Evolutionary conservation across 1,140 invertebrate species (phyloP), one percentile per base, ranked within the genome.

Genomic region (Drosophila saltans): DNA sequence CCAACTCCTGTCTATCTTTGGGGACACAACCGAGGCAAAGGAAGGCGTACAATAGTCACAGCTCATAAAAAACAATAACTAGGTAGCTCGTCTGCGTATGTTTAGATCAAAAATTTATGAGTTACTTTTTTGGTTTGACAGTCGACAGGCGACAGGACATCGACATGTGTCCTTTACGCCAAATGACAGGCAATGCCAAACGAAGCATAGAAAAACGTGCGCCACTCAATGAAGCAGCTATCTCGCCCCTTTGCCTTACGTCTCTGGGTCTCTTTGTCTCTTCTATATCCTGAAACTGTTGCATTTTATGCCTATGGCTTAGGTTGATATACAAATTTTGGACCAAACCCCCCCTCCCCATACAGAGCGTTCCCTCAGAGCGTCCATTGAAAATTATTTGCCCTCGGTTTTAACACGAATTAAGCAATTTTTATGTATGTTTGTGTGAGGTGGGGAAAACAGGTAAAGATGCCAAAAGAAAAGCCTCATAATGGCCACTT

Each of bases 11-110:
- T 60, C 33, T 36, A 36, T 36, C 33, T 1, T 36, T 36, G 33
- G 3, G 0, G 28, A 30, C 28, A 30, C 4, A 4, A 30, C 28
- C 7, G 6, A 3, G 45, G 45, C 2, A 16, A 16, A 16, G 55
- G 74, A 61, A 61, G 84, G 76, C 70, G 73, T 83, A 55, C 55
- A 71, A 66, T 68, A 80, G 77, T 88, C 67, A 66, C 84, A 88
- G 84, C 71, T 88, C 84, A 84, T 84, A 89, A 84, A 88, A 88
- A 88, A 83, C 80, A 88, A 86, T 80, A 88, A 78, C 76, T 80
- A 78, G 68, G 56, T 64, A 60, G 70, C 75, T 36, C 33, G 3
- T 56, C 55, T 66, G 63, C 48, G 16, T 16, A 69, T 55, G 74
- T 65, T 78, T 69, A 75, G 72, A 88, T 88, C 80, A 89, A 89